Conservation (phyloP, 2,888 invertebrate genomes). For the Ophion ventricosus region DNA sequence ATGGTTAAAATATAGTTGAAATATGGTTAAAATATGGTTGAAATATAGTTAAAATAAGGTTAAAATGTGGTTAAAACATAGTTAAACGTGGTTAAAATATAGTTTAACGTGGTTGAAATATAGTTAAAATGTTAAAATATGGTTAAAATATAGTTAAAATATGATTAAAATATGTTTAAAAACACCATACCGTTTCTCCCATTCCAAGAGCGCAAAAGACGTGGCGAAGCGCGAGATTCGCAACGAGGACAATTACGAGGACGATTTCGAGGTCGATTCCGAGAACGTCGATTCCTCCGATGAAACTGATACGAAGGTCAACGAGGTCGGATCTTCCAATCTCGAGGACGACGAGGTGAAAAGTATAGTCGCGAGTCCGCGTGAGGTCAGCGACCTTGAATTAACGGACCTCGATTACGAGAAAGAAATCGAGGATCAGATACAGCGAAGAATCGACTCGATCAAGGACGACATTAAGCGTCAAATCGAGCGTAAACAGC, state of each 20-base stretch:
- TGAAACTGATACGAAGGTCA: conserved; percentile 3
- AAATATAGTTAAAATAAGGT: too few relatives aligned
- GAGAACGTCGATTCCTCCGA: conserved; percentile 20
- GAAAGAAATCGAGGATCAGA: conserved; percentile 78
- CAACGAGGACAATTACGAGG: conserved; percentile 55
- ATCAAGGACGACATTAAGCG: conserved; percentile 82
- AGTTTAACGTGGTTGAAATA: too few relatives aligned
- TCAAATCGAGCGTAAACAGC: conserved; percentile 76
- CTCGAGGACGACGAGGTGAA: conserved; percentile 14
- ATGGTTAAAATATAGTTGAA: too few relatives aligned
- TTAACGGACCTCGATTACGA: conserved; percentile 69
- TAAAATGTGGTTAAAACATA: too few relatives aligned
- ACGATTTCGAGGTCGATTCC: conserved; percentile 37
- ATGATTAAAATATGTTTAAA: too few relatives aligned
- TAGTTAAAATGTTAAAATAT: too few relatives aligned
- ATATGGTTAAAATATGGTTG: too few relatives aligned
- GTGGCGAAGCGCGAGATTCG: conserved; percentile 48
- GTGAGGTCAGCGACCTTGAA: conserved; percentile 33
- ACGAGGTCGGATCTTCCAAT: conserved; percentile 34
- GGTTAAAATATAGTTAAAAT: too few relatives aligned
- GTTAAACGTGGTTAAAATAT: too few relatives aligned
- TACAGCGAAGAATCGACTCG: conserved; percentile 80
- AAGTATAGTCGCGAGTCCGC: conserved; percentile 42
- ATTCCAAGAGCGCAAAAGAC: conserved; percentile 20
- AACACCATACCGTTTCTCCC: too few relatives aligned